A percentile compares a stretch with the other conserved stretches of the same genome.
phyloP scores from a whole-genome alignment of 2,888 invertebrate species.

The Tricholauxania praeusta region DNA sequence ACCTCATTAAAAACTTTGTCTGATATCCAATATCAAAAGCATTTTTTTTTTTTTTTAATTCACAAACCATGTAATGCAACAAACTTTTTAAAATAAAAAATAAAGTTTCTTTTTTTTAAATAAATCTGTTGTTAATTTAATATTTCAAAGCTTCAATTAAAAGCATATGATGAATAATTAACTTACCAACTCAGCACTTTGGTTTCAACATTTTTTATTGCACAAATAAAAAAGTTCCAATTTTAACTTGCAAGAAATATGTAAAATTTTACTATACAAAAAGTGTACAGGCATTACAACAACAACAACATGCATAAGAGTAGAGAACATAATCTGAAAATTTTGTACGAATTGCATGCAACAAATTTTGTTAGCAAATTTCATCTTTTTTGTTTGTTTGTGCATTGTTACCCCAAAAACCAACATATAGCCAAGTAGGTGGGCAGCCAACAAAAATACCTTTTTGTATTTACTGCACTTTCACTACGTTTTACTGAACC shows the following conservation, averaged over 20 bases:
- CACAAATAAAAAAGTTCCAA: conserved; percentile 42
- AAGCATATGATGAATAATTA: conserved; percentile 18
- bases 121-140: conserved; percentile 11
- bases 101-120: not conserved
- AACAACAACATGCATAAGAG: not conserved
- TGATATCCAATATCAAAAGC: no score
- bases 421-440: conserved; percentile 1
- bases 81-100: not conserved
- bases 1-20: no score
- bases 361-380: not conserved
- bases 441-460: not conserved
- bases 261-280: conserved; percentile 50
- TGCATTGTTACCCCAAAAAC: not conserved
- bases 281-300: not conserved
- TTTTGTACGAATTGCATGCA: conserved; percentile 23
- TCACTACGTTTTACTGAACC: not conserved
- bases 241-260: conserved; percentile 55
- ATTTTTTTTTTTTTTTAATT: not conserved
- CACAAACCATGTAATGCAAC: not conserved
- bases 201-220: conserved; percentile 9
- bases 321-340: not conserved
- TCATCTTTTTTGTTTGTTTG: not conserved
- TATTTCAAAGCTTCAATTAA: conserved; percentile 46
- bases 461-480: not conserved
- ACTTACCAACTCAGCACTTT: conserved; percentile 2